These are phyloP conservation scores for Smutsia gigantea DNA, from an alignment of 2,797 vertebrate species.

Conservation along the genomic window DNA sequence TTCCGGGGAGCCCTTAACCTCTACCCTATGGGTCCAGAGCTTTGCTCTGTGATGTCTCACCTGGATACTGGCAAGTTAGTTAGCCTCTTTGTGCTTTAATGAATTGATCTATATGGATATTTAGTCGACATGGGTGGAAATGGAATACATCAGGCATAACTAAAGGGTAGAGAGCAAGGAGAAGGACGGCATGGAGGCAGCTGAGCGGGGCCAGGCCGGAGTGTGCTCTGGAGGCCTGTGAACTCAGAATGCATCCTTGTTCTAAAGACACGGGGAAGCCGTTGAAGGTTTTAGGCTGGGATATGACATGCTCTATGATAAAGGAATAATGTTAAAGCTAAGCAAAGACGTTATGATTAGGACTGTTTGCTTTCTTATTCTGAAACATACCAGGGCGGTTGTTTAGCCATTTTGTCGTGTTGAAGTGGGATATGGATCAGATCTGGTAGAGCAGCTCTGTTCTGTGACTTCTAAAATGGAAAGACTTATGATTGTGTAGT, in stretches of 20 bases:
- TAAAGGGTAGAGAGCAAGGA: neutral
- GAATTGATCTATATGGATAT: neutral
- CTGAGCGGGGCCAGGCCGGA: neutral
- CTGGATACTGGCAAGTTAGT: neutral
- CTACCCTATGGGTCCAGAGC: neutral
- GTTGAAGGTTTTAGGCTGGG: neutral
- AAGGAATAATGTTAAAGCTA: neutral
- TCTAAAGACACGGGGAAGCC: neutral
- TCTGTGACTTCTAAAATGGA: neutral
- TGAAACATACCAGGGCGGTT: neutral
- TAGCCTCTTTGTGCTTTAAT: neutral
- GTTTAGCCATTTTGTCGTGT: neutral
- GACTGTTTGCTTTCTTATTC: neutral
- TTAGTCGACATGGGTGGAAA: neutral
- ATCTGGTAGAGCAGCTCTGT: neutral
- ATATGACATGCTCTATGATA: neutral
- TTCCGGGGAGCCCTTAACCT: neutral
- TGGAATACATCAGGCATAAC: neutral
- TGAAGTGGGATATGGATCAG: neutral
- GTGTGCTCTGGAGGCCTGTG: neutral
- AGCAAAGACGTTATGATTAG: neutral
- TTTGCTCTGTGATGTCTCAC: neutral
- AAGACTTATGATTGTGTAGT: neutral
- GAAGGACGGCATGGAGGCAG: fast-evolving
- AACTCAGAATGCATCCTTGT: neutral